These are phyloP conservation scores for Lampris megalopsis DNA, from an alignment of 2,113 vertebrate species.

Conservation along the genomic window DNA sequence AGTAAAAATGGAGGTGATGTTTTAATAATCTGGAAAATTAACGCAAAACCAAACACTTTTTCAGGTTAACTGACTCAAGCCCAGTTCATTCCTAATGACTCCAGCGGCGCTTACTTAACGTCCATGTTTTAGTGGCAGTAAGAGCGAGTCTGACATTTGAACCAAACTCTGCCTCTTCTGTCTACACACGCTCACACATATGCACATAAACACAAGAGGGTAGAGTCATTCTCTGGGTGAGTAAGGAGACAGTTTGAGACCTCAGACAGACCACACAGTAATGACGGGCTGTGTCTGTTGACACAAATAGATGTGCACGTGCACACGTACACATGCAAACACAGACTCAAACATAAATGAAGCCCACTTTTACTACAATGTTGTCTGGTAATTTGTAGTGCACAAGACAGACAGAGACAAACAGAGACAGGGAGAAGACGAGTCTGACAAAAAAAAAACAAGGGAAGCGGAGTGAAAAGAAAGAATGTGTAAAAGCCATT, in stretches of 20 bases:
- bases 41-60: background rate
- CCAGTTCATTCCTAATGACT: background rate
- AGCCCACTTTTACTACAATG: background rate
- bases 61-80: background rate
- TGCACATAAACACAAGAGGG: slow-evolving; percentile 11
- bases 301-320: background rate
- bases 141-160: background rate
- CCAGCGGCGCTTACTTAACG: background rate
- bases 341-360: slow-evolving; percentile 6
- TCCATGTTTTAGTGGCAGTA: background rate
- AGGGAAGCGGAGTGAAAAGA: background rate
- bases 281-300: slow-evolving; percentile 33
- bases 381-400: background rate
- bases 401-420: slow-evolving; percentile 2
- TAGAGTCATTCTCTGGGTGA: slow-evolving; percentile 30
- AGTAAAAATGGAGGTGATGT: background rate
- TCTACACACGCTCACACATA: slow-evolving; percentile 1
- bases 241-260: slow-evolving; percentile 22
- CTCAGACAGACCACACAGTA: slow-evolving; percentile 38
- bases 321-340: background rate
- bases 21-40: background rate
- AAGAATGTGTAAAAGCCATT: background rate
- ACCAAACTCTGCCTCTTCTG: background rate
- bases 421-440: background rate
- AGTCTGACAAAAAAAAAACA: background rate